These are phyloP conservation scores for Tyria jacobaeae DNA, from an alignment of 2,888 invertebrate species.

Conservation along the genomic window DNA sequence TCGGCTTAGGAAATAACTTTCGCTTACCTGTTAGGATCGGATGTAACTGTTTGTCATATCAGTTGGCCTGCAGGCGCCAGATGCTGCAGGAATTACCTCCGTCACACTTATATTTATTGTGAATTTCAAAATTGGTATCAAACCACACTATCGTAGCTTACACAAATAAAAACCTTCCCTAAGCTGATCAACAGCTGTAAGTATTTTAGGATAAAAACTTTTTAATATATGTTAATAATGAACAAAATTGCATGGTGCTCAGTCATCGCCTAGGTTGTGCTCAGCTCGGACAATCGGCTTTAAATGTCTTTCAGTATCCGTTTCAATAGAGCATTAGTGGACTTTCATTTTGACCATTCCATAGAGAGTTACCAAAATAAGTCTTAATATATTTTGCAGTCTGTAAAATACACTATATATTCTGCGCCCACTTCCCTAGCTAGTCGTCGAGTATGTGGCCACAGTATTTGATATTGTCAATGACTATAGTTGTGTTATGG, in stretches of 20 bases:
- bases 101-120: too few relatives aligned
- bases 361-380: background rate
- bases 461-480: too few relatives aligned
- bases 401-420: too few relatives aligned
- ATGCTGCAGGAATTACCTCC: background rate
- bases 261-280: slow-evolving; percentile 36
- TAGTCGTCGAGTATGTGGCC: too few relatives aligned
- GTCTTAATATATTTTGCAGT: background rate
- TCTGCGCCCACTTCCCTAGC: too few relatives aligned
- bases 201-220: too few relatives aligned
- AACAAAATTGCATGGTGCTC: slow-evolving; percentile 32
- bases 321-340: background rate
- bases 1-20: background rate
- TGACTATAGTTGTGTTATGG: too few relatives aligned
- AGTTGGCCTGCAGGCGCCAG: background rate
- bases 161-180: too few relatives aligned
- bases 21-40: background rate
- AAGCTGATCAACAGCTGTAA: too few relatives aligned
- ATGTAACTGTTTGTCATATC: background rate
- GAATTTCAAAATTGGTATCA: too few relatives aligned
- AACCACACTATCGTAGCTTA: too few relatives aligned
- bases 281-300: slow-evolving; percentile 19
- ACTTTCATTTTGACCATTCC: too few relatives aligned
- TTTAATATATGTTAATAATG: slow-evolving; percentile 1
- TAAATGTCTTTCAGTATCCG: slow-evolving; percentile 20